These are phyloP conservation scores for Cirrhinus molitorella DNA, from an alignment of 2,797 vertebrate genomes.

Conservation along the genomic window DNA sequence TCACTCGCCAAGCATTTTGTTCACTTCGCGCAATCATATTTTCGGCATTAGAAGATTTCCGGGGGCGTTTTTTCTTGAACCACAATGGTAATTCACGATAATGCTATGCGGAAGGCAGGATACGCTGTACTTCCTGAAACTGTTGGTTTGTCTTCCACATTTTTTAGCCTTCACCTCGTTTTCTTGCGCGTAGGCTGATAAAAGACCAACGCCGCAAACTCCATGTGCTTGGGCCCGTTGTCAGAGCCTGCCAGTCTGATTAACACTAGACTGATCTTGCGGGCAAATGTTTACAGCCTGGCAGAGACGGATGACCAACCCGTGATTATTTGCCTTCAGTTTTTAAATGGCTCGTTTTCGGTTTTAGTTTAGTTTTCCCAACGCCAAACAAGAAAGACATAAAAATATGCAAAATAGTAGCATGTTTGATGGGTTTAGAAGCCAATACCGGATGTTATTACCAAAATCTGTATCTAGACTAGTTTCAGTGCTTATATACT, in stretches of 20 bases:
- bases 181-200: background rate
- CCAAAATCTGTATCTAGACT: slow-evolving; percentile 30
- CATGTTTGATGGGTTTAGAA: background rate
- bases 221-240: background rate
- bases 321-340: background rate
- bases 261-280: background rate
- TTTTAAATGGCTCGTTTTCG: slow-evolving; percentile 15
- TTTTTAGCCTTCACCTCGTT: background rate
- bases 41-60: slow-evolving; percentile 7
- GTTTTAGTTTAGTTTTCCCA: background rate
- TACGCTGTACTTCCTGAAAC: background rate
- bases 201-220: background rate
- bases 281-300: background rate
- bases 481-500: background rate
- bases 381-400: background rate
- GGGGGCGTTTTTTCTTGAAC: background rate
- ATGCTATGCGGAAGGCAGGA: background rate
- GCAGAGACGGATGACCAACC: slow-evolving; percentile 16
- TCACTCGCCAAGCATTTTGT: slow-evolving; percentile 6
- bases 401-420: slow-evolving; percentile 15
- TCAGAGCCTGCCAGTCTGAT: background rate
- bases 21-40: slow-evolving; percentile 1
- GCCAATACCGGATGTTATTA: background rate
- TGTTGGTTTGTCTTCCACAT: background rate
- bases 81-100: slow-evolving; percentile 4